A percentile compares a stretch with the other conserved stretches of the same genome.
These are phyloP conservation scores for Magallana gigas DNA, from an alignment of 1,140 invertebrate genomes.

Conservation along the genomic window DNA sequence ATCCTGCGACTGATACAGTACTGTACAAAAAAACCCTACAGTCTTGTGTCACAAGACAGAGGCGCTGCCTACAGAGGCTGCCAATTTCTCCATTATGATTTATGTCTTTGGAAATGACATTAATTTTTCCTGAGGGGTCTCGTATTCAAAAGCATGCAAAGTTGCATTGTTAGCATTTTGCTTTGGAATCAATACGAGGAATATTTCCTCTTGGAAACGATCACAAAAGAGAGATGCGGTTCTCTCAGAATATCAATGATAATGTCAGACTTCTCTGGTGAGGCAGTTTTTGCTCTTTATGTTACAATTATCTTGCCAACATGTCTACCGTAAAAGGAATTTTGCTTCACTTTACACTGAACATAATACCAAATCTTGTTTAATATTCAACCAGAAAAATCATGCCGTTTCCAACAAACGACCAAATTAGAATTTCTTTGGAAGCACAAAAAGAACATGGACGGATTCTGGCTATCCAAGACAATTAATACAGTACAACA, in stretches of 20 bases:
- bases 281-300: slow-evolving; percentile 18
- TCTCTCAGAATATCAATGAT: slow-evolving; percentile 3
- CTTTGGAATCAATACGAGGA: slow-evolving; percentile 19
- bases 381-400: background rate
- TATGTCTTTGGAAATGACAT: slow-evolving; percentile 32
- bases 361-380: background rate
- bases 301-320: slow-evolving; percentile 1
- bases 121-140: slow-evolving; percentile 35
- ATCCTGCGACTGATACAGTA: background rate
- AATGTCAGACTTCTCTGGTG: background rate
- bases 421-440: slow-evolving; percentile 2
- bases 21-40: background rate
- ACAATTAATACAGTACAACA: background rate
- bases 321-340: background rate
- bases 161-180: slow-evolving; percentile 36
- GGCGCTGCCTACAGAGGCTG: background rate
- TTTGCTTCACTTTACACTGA: background rate
- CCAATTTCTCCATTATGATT: slow-evolving; percentile 15
- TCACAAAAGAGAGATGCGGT: slow-evolving; percentile 2
- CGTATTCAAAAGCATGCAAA: slow-evolving; percentile 28
- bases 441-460: background rate
- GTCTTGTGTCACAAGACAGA: background rate
- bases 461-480: background rate
- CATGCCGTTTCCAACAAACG: background rate
- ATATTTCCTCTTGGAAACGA: background rate